Base-by-base conservation (phyloP, 1,140 invertebrate species). In the Muscidifurax raptorellus region DNA sequence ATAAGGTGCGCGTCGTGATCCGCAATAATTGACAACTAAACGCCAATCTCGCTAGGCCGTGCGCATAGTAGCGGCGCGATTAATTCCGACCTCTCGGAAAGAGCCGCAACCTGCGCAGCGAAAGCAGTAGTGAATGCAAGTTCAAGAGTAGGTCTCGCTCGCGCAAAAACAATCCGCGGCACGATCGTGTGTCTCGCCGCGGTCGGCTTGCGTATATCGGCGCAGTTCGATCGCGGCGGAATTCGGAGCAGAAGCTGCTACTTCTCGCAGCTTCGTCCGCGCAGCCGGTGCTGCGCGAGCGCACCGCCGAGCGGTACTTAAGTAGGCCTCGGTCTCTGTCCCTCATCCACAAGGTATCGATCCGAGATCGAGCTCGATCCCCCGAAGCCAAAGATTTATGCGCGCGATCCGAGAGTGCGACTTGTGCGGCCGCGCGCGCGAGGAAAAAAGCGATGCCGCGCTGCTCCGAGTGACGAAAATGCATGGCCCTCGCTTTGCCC, bases 301-400 rank as follows among this genome's bases (percentile, higher is more conserved):
- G 89, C 86, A 88, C 86, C 88, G 83, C 86, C 88, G 83, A 87
- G 88, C 85, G 85, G 67, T 86, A 52, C 79, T 47, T 78, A 83
- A 83, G 66, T 83, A 77, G 69, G 30, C 30, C 71, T 85, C 66
- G 67, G 32, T 13, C 52, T 15, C 66, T 87, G 86, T 89, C 86
- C 85, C 87, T 89, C 89, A 88, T 88, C 87, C 87, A 90, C 89
- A 89, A 89, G 88, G 88, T 89, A 88, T 89, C 87, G 89, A 90
- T 90, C 86, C 80, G 87, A 85, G 79, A 90, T 90, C 88, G 85
- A 87, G 85, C 85, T 88, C 86, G 88, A 89, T 89, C 87, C 85
- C 79, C 79, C 77, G n/a, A 77, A 59, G 27, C 27, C 7, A 13
- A 18, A 79, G 77, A 84, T 79, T 79, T 79, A 79, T 84, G 82